Percentiles rank a stretch among this genome's conserved stretches.
These are phyloP conservation scores for Ochlodes sylvanus DNA, from an alignment of 2,888 invertebrate genomes.

Conservation along the genomic window DNA sequence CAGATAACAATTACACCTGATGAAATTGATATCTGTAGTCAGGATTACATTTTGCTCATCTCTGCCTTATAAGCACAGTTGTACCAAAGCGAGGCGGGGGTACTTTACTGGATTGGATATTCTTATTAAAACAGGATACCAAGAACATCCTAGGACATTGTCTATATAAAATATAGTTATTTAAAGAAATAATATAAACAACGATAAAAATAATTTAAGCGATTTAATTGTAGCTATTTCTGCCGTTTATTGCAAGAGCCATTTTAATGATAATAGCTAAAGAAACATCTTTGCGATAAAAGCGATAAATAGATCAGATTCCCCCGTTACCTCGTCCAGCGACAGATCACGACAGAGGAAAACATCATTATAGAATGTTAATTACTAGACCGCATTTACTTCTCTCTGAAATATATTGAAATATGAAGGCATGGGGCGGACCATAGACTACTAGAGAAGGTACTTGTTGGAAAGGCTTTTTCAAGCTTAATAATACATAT, in stretches of 20 bases:
- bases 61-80: no score
- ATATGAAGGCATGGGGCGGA: constrained; percentile 40
- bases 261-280: constrained; percentile 19
- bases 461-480: no score
- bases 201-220: not conserved
- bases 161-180: not conserved
- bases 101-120: no score
- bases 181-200: not conserved
- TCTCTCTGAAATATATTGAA: constrained; percentile 31
- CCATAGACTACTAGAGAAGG: no score
- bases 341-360: constrained; percentile 67
- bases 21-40: no score
- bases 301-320: constrained; percentile 31
- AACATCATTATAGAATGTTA: constrained; percentile 70
- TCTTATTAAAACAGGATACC: no score
- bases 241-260: constrained; percentile 18
- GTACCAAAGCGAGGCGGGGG: no score
- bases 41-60: no score
- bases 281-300: constrained; percentile 27
- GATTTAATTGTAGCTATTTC: constrained; percentile 6
- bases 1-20: no score
- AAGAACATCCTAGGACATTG: not conserved
- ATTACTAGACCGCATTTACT: constrained; percentile 52
- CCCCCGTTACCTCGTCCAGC: constrained; percentile 44
- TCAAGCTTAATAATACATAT: no score